These are phyloP conservation scores for Mormyrus hasselquistii DNA, from an alignment of 2,797 vertebrate species.

Conservation along the genomic window DNA sequence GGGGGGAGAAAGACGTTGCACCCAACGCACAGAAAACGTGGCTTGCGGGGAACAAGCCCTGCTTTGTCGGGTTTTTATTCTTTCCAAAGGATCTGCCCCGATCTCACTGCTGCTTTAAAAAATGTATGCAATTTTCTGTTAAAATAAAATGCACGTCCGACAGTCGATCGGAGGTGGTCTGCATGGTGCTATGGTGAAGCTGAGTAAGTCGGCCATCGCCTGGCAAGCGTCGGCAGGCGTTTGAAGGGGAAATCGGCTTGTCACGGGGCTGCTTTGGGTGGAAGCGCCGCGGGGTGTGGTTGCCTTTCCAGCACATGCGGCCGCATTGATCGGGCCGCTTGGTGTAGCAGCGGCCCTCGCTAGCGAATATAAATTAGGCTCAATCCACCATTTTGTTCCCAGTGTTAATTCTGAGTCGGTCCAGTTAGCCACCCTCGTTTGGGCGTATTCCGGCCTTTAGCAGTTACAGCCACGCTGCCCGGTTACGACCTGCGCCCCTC, in stretches of 20 bases:
- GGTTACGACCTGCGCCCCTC: background rate
- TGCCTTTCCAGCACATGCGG: too few relatives aligned
- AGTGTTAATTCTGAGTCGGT: background rate
- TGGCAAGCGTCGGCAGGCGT: background rate
- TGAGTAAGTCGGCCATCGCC: background rate
- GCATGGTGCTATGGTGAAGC: background rate
- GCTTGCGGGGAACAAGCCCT: background rate
- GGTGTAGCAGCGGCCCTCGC: background rate
- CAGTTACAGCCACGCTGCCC: background rate
- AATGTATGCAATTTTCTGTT: background rate
- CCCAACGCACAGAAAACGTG: background rate
- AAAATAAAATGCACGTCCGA: background rate
- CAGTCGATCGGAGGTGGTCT: background rate
- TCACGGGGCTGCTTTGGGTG: background rate
- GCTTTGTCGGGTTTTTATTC: background rate
- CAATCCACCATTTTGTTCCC: constrained; percentile 3
- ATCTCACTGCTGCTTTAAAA: background rate
- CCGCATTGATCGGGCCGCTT: background rate
- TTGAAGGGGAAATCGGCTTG: background rate
- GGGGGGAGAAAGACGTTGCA: background rate
- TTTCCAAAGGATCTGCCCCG: background rate
- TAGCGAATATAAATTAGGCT: background rate
- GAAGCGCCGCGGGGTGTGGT: background rate
- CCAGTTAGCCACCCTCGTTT: background rate
- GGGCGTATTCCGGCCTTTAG: background rate